Conservation (phyloP, 1,140 invertebrate genomes). For the Catajapyx aquilonaris region DNA sequence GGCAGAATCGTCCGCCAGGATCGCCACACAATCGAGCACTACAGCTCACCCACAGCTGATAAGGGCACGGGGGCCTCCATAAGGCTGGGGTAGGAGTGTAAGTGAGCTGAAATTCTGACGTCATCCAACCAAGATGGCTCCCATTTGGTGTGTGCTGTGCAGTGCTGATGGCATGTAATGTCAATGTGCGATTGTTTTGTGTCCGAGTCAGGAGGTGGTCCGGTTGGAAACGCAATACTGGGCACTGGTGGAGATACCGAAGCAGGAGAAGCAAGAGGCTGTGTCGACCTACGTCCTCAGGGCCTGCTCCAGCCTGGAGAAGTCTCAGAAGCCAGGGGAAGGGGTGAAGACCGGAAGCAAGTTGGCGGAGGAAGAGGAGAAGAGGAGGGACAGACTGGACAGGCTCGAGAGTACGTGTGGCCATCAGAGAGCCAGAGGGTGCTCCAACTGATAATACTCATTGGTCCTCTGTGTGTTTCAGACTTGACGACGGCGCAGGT, state of each 20-base stretch:
- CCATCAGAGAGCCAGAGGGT: too few species aligned
- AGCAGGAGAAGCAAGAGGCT: constrained; percentile 26
- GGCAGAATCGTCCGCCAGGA: too few species aligned
- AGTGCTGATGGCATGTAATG: background rate
- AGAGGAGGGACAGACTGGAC: constrained; percentile 56
- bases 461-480: too few species aligned
- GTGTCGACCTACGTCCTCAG: constrained; percentile 49
- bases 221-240: constrained; percentile 82
- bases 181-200: constrained; percentile 11
- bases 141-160: background rate
- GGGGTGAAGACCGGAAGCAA: constrained; percentile 67
- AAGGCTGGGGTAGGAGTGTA: too few species aligned
- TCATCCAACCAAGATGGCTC: too few species aligned
- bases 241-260: constrained; percentile 71
- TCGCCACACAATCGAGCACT: too few species aligned
- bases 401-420: constrained; percentile 52
- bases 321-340: constrained; percentile 67
- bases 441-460: too few species aligned
- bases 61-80: too few species aligned
- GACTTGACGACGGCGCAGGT: constrained; percentile 84
- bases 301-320: constrained; percentile 74
- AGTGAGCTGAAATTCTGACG: too few species aligned
- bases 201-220: constrained; percentile 52
- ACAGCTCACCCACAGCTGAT: too few species aligned
- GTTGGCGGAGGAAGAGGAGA: constrained; percentile 61